These are phyloP conservation scores for Zingel zingel DNA, from an alignment of 2,113 vertebrate species.

Conservation along the genomic window DNA sequence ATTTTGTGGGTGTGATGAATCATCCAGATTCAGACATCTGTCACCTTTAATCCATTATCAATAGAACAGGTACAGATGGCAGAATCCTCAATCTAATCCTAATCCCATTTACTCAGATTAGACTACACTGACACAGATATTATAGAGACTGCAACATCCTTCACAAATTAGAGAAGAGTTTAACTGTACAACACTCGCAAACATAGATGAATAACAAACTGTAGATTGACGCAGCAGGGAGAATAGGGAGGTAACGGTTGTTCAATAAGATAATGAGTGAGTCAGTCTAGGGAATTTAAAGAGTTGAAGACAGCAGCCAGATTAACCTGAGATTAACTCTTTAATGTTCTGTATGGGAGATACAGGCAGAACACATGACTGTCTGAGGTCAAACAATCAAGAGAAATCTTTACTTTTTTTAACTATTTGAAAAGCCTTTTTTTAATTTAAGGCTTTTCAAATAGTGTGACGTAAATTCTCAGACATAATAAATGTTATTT, in stretches of 20 bases:
- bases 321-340: conserved; percentile 57
- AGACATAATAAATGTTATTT: background rate
- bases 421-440: too few relatives aligned
- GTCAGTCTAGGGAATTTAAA: background rate
- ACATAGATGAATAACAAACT: background rate
- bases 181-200: background rate
- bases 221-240: background rate
- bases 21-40: background rate
- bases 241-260: background rate
- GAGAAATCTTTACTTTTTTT: background rate
- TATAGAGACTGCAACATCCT: background rate
- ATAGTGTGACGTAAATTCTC: background rate
- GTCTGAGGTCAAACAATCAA: conserved; percentile 9
- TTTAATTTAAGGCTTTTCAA: background rate
- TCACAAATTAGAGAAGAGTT: conserved; percentile 15
- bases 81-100: conserved; percentile 22
- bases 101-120: conserved; percentile 57
- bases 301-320: conserved; percentile 1
- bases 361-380: background rate
- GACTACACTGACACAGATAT: conserved; percentile 23
- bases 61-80: conserved; percentile 38
- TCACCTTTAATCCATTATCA: conserved; percentile 14
- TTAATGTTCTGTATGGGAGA: conserved; percentile 3
- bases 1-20: background rate
- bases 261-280: background rate